These are phyloP conservation scores for Lota lota DNA, from an alignment of 2,113 vertebrate genomes.

Conservation along the genomic window DNA sequence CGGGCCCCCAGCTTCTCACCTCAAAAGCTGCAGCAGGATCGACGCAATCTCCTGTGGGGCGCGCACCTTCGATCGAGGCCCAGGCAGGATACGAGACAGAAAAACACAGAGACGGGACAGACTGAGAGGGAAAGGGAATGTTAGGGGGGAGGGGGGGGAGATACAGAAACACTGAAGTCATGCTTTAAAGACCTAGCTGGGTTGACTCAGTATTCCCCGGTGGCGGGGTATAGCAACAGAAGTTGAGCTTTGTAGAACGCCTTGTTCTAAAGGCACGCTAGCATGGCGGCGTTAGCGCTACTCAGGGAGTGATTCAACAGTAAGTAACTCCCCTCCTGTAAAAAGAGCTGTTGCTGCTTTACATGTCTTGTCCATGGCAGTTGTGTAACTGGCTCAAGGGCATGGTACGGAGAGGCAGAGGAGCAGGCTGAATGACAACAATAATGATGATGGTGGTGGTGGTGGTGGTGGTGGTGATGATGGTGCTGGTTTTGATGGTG, in stretches of 20 bases:
- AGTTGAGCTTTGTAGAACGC: conserved; percentile 11
- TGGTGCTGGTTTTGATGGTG: no score
- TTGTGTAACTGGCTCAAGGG: no score
- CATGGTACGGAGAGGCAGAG: no score
- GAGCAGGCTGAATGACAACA: no score
- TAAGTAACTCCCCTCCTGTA: no score
- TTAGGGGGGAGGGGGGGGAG: neutral
- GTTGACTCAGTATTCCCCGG: conserved; percentile 20
- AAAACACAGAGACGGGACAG: conserved; percentile 1
- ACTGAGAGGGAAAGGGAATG: neutral
- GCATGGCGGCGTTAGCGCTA: no score
- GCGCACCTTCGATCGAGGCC: conserved; percentile 42
- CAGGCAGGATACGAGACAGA: conserved; percentile 17
- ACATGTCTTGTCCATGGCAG: no score
- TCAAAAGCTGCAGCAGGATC: conserved; percentile 37
- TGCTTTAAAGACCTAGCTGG: conserved; percentile 31
- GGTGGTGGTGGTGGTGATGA: no score
- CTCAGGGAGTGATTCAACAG: no score
- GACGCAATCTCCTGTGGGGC: conserved; percentile 31
- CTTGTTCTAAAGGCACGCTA: no score
- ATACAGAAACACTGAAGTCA: conserved; percentile 5
- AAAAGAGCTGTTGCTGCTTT: no score
- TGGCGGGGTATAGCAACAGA: neutral
- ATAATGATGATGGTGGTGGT: no score
- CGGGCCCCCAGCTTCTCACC: conserved; percentile 43